Evolutionary conservation across 2,888 invertebrate genomes (phyloP).

Genomic region (Scaptomyza flava): DNA sequence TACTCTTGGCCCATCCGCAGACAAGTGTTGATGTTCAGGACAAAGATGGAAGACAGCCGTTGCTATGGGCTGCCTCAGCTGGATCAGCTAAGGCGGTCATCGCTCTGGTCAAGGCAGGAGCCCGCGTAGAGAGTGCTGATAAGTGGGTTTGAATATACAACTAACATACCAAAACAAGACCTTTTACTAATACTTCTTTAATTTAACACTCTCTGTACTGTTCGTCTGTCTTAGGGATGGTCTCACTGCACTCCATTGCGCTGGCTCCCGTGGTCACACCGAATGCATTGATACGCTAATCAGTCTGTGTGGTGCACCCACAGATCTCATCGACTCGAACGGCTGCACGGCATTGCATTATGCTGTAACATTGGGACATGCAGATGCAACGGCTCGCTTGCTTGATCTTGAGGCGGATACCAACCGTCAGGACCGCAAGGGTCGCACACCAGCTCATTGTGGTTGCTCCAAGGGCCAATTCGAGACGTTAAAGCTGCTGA

Average conservation of each 20-base stretch:
- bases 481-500: conserved; percentile 91
- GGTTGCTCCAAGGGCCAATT: conserved; percentile 98
- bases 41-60: conserved; percentile 95
- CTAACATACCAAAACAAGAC: no score
- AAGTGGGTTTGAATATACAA: conserved; percentile 85
- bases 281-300: conserved; percentile 95
- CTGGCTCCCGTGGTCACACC: conserved; percentile 97
- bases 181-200: no score
- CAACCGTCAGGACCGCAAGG: conserved; percentile 96
- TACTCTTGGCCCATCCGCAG: conserved; percentile 91
- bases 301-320: conserved; percentile 93
- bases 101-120: conserved; percentile 94
- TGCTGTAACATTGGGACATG: conserved; percentile 97
- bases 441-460: conserved; percentile 96
- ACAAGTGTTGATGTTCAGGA: conserved; percentile 94
- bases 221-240: conserved; percentile 90
- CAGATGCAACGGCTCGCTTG: conserved; percentile 95
- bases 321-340: conserved; percentile 95
- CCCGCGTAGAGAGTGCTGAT: conserved; percentile 92
- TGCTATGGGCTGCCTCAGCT: conserved; percentile 98
- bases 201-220: not conserved
- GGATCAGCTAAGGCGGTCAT: conserved; percentile 96
- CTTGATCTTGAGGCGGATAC: conserved; percentile 96
- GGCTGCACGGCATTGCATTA: conserved; percentile 98
- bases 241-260: conserved; percentile 97